phyloP scores from a whole-genome alignment of 2,113 vertebrate species.

The Psittacula cyanocephala region DNA sequence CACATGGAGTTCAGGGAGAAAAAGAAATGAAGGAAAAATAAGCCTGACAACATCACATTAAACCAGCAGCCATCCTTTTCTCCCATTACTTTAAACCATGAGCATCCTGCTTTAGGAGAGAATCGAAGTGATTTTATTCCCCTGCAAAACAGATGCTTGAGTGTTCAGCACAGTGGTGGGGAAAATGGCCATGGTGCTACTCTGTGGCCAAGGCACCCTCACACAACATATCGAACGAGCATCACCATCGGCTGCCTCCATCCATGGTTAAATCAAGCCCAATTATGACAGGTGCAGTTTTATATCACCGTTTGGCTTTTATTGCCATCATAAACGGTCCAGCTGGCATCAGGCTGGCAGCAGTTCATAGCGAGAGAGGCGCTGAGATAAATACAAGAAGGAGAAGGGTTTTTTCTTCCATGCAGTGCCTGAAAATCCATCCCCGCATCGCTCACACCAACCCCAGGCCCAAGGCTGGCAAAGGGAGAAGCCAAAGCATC shows the following conservation, averaged over 20 bases:
- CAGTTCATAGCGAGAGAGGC: neutral
- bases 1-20: neutral
- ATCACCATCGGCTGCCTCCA: neutral
- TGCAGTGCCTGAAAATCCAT: neutral
- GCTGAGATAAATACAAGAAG: neutral
- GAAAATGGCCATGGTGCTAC: fast-evolving
- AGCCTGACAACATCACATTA: neutral
- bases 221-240: fast-evolving
- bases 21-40: neutral
- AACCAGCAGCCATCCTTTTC: neutral
- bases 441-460: fast-evolving
- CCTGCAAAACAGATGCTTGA: neutral
- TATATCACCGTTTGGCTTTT: constrained; percentile 27
- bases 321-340: constrained; percentile 30
- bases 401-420: neutral
- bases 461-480: neutral
- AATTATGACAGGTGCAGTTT: constrained; percentile 49
- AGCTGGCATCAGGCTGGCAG: constrained; percentile 36
- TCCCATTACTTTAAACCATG: neutral
- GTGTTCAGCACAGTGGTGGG: fast-evolving
- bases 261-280: neutral
- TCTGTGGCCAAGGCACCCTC: neutral
- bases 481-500: neutral
- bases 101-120: neutral
- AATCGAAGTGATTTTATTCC: neutral